Base-by-base conservation (phyloP, 2,888 invertebrate species). In the Sinopyrophorus schimmeli region DNA sequence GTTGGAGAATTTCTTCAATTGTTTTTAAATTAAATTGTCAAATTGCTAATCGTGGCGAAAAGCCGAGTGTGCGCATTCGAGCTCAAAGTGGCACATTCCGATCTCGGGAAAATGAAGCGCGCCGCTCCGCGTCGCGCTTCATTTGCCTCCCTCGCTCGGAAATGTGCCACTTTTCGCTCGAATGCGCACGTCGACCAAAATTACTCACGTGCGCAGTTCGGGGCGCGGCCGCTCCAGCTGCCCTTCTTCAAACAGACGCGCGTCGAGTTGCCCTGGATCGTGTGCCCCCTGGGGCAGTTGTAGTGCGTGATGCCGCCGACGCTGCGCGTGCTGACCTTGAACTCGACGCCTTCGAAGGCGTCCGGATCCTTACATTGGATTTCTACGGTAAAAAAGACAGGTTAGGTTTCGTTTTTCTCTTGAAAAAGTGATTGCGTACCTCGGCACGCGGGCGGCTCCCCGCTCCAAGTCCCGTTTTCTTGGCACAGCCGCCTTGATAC, bases 401-500 rank as follows among this genome's bases (percentile, higher is more conserved):
- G 5, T 5, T 20, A 5, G 7, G 5, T 20, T 20, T 20, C 7
- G 21, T 16, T 9, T 2, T 3, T 15, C 3, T 65, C n/a, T n/a
- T n/a, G n/a, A n/a, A n/a, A n/a, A n/a, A n/a, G n/a, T n/a, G n/a
- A n/a, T n/a, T n/a, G n/a, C n/a, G n/a, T 73, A 88, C 89, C 88
- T 77, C 80, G 81, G 68, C 94, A 94, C n/a, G 75, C 68, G 0
- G 93, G 92, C 0, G 84, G 75, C 47, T 88, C 89, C 10, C 89
- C 87, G 64, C 91, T 90, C 94, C 93, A 94, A 0, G 91, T 92
- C 35, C 88, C 92, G 66, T 93, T 88, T 65, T 93, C 92, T 40
- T 90, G 80, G 65, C 93, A 94, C 38, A 91, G 72, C 48, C 93
- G 75, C 39, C 92, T 78, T 2, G 89, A 88, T 2, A 89, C 88